Percentiles rank a stretch among this genome's conserved stretches.
Evolutionary conservation across 2,888 invertebrate species (phyloP).

Genomic region (Protula sp.): DNA sequence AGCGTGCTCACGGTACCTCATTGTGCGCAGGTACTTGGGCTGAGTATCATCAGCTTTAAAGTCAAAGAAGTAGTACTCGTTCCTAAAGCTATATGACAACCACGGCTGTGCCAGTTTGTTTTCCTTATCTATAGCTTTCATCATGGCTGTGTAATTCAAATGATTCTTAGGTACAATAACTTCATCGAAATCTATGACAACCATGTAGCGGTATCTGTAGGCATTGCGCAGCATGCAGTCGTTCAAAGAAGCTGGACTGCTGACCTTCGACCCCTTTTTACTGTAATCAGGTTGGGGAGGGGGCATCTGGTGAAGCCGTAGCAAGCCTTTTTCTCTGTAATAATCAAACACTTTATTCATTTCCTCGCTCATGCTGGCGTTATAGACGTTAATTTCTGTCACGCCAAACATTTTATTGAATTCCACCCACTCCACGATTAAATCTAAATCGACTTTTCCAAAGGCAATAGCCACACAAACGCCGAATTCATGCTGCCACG

Average conservation of each 20-base stretch:
- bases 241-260: conserved; percentile 21
- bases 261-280: conserved; percentile 7
- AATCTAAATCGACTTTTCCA: conserved; percentile 5
- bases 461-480: conserved; percentile 21
- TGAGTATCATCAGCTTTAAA: conserved; percentile 3
- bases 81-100: conserved; percentile 19
- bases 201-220: conserved; percentile 16
- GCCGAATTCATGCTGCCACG: conserved; percentile 19
- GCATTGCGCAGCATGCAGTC: conserved; percentile 26
- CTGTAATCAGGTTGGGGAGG: conserved; percentile 10
- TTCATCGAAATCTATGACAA: conserved; percentile 15
- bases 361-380: conserved; percentile 9
- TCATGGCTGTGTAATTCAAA: conserved; percentile 11
- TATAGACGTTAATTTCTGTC: conserved; percentile 18
- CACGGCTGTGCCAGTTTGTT: conserved; percentile 3
- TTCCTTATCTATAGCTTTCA: conserved; percentile 7
- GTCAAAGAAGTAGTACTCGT: conserved; percentile 18
- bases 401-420: conserved; percentile 20
- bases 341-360: conserved; percentile 14
- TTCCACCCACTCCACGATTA: conserved; percentile 24
- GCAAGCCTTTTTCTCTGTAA: conserved; percentile 10
- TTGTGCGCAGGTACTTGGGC: conserved; percentile 5
- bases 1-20: not conserved
- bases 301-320: conserved; percentile 15
- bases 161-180: conserved; percentile 16